These are phyloP conservation scores for Alcis repandata DNA, from an alignment of 2,888 invertebrate species.

Conservation along the genomic window DNA sequence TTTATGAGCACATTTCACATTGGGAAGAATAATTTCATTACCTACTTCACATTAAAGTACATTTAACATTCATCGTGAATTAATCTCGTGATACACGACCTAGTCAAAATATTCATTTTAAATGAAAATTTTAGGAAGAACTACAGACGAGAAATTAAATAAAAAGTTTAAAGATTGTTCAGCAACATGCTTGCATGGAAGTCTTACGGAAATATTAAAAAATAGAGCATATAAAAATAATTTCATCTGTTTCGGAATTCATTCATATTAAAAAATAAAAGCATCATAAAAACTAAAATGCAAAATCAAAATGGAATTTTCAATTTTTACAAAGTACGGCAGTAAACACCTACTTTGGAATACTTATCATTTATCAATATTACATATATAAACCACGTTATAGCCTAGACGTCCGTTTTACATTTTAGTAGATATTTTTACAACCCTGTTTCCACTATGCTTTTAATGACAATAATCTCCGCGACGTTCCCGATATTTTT, in stretches of 20 bases:
- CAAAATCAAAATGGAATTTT: conserved; percentile 77
- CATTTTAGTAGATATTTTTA: conserved; percentile 85
- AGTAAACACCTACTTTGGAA: conserved; percentile 74
- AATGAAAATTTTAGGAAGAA: conserved; percentile 41
- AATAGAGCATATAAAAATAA: conserved; percentile 69
- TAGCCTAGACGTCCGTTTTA: conserved; percentile 77
- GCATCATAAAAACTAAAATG: conserved; percentile 68
- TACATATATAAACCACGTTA: conserved; percentile 84
- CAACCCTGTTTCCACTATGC: conserved; percentile 87
- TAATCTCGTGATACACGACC: conserved; percentile 41
- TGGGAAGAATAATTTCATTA: conserved; percentile 69
- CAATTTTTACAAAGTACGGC: conserved; percentile 69
- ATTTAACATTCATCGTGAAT: conserved; percentile 41
- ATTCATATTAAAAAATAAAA: conserved; percentile 56
- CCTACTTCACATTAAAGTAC: conserved; percentile 47
- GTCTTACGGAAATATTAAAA: conserved; percentile 26
- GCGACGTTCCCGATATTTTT: conserved; percentile 58
- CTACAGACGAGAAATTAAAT: conserved; percentile 30
- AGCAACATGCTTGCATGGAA: conserved; percentile 30
- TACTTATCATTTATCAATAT: conserved; percentile 80
- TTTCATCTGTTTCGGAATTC: conserved; percentile 68
- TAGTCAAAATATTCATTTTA: conserved; percentile 45
- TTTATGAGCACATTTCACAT: conserved; percentile 83
- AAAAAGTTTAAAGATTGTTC: conserved; percentile 21
- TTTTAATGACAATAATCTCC: conserved; percentile 77